These are phyloP conservation scores for Galerucella nymphaeae DNA, from an alignment of 2,888 invertebrate genomes.

Conservation along the genomic window DNA sequence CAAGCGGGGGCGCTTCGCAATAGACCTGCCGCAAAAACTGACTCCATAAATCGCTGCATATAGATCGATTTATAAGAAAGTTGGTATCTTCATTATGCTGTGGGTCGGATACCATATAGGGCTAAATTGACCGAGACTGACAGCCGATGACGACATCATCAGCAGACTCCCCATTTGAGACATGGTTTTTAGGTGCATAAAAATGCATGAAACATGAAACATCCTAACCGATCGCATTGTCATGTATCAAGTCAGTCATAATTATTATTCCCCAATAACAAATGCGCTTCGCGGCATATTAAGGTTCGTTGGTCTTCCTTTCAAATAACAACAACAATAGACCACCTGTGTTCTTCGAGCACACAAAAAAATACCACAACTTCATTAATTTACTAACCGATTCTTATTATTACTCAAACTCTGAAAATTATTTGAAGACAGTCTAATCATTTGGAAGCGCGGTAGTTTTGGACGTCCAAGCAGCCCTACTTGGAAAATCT, in stretches of 20 bases:
- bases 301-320: conserved; percentile 15
- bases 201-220: conserved; percentile 60
- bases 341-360: conserved; percentile 12
- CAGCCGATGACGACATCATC: conserved; percentile 66
- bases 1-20: conserved; percentile 40
- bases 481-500: too few relatives aligned
- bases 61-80: conserved; percentile 58
- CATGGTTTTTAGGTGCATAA: conserved; percentile 62
- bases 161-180: conserved; percentile 60
- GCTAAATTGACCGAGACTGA: conserved; percentile 64
- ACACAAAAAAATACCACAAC: neutral
- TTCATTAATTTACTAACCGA: too few relatives aligned
- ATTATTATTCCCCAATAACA: conserved; percentile 47
- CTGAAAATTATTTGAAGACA: too few relatives aligned
- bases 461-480: too few relatives aligned
- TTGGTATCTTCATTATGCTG: conserved; percentile 66
- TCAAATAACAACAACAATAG: conserved; percentile 17
- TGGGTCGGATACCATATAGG: conserved; percentile 63
- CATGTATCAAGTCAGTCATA: conserved; percentile 54
- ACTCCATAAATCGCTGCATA: conserved; percentile 63
- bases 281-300: conserved; percentile 34
- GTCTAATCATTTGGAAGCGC: too few relatives aligned
- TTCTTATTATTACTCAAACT: too few relatives aligned
- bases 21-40: conserved; percentile 58
- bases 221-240: conserved; percentile 55